phyloP scores from a whole-genome alignment of 2,888 invertebrate species.

The Rhagonycha fulva region DNA sequence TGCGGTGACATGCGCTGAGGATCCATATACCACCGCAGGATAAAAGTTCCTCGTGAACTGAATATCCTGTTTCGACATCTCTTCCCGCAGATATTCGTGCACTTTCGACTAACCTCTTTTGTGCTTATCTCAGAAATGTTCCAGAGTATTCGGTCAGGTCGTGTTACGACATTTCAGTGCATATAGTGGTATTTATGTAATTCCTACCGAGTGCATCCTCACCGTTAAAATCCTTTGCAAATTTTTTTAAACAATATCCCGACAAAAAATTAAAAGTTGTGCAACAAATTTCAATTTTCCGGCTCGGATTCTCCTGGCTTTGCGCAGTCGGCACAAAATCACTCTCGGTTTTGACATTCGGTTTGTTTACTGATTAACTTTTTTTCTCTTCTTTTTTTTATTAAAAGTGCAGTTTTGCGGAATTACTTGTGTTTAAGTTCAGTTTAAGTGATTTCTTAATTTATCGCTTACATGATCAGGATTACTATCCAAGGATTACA shows the following conservation, averaged over 20 bases:
- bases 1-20: slow-evolving; percentile 33
- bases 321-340: slow-evolving; percentile 15
- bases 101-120: slow-evolving; percentile 10
- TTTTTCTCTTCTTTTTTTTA: not conserved
- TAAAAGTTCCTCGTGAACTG: slow-evolving; percentile 18
- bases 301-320: slow-evolving; percentile 8
- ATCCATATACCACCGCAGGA: slow-evolving; percentile 17
- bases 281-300: slow-evolving; percentile 3
- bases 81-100: slow-evolving; percentile 21
- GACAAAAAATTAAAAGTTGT: not conserved
- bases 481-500: slow-evolving; percentile 24
- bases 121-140: slow-evolving; percentile 5
- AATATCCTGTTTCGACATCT: slow-evolving; percentile 15
- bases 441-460: not conserved
- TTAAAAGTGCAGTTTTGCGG: not conserved
- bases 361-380: slow-evolving; percentile 18
- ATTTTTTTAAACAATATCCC: not conserved
- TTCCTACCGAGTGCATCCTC: not conserved
- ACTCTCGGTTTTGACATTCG: slow-evolving; percentile 10
- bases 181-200: not conserved
- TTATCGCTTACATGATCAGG: slow-evolving; percentile 17
- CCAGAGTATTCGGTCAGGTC: slow-evolving; percentile 9
- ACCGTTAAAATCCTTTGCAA: not conserved
- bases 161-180: slow-evolving; percentile 25
- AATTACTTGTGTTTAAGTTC: not conserved